Base-by-base conservation (phyloP, 2,113 vertebrate genomes). In the Salminus brasiliensis region DNA sequence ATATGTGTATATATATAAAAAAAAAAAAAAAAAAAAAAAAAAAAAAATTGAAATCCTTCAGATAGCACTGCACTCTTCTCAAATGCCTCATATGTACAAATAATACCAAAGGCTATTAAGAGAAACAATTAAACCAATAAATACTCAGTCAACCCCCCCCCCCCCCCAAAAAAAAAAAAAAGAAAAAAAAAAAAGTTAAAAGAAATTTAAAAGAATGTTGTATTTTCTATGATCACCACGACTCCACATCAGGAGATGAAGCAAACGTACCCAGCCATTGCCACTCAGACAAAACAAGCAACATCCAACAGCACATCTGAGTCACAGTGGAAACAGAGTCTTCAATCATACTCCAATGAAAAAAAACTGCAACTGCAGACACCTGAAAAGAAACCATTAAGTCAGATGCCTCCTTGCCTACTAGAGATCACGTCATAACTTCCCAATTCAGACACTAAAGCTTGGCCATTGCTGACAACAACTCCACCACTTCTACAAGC, bases 61-160 rank as follows among this genome's bases (percentile, higher is more conserved):
- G 32, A 72, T 18, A 78, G 27, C 41, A 49, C 36, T 49, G 49
- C 57, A 81, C 60, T 59, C 47, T 69, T 45, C 53, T 72, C n/a
- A 74, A 81, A 78, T 18, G 74, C 52, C 73, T 55, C 60, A 68
- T 63, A 68, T 52, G 77, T 79, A 76, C 59, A 83, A 82, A 82
- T 67, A 82, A 83, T 45, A 72, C 34, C 59, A 45, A 72, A 53
- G 7, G 45, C 62, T 53, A 74, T 70, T 84, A 25, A 25, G 75
- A 66, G 43, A 59, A 76, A 72, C n/a, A 55, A 72, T 72, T 63
- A 69, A 84, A 70, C 55, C 72, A 84, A 85, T 82, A 79, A 79
- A 85, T 81, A 79, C 59, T 55, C 25, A 43, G 70, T 59, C 18
- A 39, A 74, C 29, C 27, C 32, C 39, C 47, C 18, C n/a, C n/a